Conservation (phyloP, 2,113 vertebrate species). For the Circaetus cinerascens region DNA sequence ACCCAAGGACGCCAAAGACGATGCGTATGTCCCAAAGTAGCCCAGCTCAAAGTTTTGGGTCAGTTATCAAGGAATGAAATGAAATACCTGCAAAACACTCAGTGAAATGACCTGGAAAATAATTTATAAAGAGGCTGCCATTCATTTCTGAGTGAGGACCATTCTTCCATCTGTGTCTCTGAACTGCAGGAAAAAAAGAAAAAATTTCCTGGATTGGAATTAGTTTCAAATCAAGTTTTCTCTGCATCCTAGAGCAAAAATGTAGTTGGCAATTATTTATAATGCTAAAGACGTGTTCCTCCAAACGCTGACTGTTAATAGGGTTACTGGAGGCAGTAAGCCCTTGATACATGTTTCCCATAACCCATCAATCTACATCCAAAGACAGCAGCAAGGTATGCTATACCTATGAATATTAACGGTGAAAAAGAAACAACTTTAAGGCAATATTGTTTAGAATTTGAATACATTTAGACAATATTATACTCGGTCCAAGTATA, state of each 20-base stretch:
- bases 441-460: neutral
- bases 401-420: neutral
- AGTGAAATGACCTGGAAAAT: conserved; percentile 36
- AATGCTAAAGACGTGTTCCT: neutral
- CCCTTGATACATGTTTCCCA: neutral
- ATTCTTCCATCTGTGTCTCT: neutral
- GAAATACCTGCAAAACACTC: conserved; percentile 22
- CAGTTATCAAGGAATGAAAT: conserved; percentile 32
- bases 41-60: conserved; percentile 22
- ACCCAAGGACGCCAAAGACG: neutral
- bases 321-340: neutral
- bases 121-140: neutral
- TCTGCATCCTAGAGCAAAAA: neutral
- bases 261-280: neutral
- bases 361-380: neutral
- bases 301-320: neutral
- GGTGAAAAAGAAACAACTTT: neutral
- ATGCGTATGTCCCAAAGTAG: neutral
- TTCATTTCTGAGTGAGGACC: neutral
- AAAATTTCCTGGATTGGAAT: neutral
- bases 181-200: neutral
- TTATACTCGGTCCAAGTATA: neutral
- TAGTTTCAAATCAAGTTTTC: neutral
- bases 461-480: neutral
- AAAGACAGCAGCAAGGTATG: neutral